These are phyloP conservation scores for Patella depressa DNA, from an alignment of 2,888 invertebrate genomes.

Conservation along the genomic window DNA sequence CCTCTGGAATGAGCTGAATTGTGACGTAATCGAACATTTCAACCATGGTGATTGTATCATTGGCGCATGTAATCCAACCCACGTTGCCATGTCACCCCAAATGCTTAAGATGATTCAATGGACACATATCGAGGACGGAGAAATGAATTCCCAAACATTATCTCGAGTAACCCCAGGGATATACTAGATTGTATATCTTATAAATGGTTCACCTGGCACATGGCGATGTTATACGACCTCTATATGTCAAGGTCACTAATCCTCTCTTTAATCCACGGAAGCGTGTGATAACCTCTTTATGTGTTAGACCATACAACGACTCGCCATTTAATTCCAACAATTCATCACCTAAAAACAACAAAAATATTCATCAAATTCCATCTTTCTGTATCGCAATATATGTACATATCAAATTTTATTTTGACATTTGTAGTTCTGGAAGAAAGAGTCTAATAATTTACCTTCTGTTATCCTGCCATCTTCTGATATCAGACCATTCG, in stretches of 20 bases:
- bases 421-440: no score
- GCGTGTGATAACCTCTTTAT: constrained; percentile 58
- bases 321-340: constrained; percentile 90
- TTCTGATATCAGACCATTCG: constrained; percentile 88
- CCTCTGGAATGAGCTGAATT: constrained; percentile 3
- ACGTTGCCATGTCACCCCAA: not conserved
- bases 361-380: not conserved
- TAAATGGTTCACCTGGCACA: constrained; percentile 38
- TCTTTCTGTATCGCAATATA: no score
- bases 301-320: constrained; percentile 86
- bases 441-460: constrained; percentile 67
- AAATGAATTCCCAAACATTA: no score
- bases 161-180: not conserved
- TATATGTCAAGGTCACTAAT: constrained; percentile 79
- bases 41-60: no score
- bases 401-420: no score
- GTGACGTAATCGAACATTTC: no score
- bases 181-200: not conserved
- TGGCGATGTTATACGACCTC: constrained; percentile 50
- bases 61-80: not conserved
- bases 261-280: constrained; percentile 79
- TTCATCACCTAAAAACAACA: constrained; percentile 81
- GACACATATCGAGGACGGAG: not conserved
- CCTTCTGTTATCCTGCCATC: constrained; percentile 88
- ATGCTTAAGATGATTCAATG: not conserved